Evolutionary conservation across 2,888 invertebrate genomes (phyloP).

Genomic region (Amblyjoppa fuscipennis): DNA sequence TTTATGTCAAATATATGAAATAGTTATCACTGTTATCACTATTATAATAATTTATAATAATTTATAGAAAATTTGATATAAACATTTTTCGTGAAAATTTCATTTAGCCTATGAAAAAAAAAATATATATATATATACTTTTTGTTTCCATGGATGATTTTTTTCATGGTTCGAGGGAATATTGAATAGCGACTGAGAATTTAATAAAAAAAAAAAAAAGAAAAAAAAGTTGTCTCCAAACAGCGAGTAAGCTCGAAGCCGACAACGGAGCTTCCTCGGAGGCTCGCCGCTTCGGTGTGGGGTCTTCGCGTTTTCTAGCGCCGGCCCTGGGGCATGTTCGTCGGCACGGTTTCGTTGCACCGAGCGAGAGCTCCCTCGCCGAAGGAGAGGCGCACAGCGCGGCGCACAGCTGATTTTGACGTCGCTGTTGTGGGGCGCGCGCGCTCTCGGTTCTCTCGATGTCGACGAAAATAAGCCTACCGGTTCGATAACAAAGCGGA

Average conservation of each 20-base stretch:
- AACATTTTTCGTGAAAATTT: too few relatives aligned
- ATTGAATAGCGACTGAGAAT: too few relatives aligned
- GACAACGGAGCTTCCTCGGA: neutral
- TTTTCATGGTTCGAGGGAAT: too few relatives aligned
- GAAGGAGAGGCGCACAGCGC: constrained; percentile 62
- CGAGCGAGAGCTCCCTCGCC: constrained; percentile 33
- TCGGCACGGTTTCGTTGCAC: constrained; percentile 51
- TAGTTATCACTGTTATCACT: too few relatives aligned
- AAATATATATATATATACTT: too few relatives aligned
- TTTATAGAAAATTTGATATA: too few relatives aligned
- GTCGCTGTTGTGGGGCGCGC: constrained; percentile 55
- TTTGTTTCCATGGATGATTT: too few relatives aligned
- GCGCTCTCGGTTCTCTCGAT: constrained; percentile 30
- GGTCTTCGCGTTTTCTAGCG: neutral
- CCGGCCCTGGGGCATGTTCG: constrained; percentile 60
- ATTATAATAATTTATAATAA: too few relatives aligned
- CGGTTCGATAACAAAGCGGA: neutral
- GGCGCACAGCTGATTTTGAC: constrained; percentile 73
- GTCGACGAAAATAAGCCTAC: constrained; percentile 10
- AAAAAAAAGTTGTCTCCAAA: too few relatives aligned
- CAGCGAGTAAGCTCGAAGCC: neutral
- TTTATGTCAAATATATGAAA: too few relatives aligned
- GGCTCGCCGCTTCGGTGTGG: neutral
- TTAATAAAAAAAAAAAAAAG: too few relatives aligned
- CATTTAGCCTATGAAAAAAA: too few relatives aligned